phyloP scores from a whole-genome alignment of 2,888 invertebrate species.

The Thymelicus sylvestris region DNA sequence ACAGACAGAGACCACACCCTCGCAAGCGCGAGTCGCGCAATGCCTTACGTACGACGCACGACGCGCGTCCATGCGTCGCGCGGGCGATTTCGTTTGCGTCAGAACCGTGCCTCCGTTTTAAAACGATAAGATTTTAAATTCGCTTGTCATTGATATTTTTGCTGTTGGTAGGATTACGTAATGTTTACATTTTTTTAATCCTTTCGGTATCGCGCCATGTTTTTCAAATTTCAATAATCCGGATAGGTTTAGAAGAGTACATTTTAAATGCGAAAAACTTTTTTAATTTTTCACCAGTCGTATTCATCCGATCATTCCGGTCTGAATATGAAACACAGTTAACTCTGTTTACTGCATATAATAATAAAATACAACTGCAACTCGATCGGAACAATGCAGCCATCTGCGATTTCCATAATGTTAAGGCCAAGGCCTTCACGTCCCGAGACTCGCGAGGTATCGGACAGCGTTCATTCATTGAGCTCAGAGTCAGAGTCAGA shows the following conservation, averaged over 20 bases:
- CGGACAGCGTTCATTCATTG: slow-evolving; percentile 37
- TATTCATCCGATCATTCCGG: not conserved
- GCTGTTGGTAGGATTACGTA: no score
- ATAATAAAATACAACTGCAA: slow-evolving; percentile 16
- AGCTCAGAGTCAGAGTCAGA: not conserved
- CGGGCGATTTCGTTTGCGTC: slow-evolving; percentile 52
- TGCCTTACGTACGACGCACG: no score
- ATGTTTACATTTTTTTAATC: no score
- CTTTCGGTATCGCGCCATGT: no score
- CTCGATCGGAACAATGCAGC: slow-evolving; percentile 21
- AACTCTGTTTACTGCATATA: not conserved
- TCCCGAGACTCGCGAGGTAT: not conserved
- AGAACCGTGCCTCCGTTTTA: slow-evolving; percentile 61
- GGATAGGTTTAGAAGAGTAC: no score
- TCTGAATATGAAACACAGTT: not conserved
- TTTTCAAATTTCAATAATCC: no score
- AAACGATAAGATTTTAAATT: slow-evolving; percentile 11
- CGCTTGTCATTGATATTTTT: no score
- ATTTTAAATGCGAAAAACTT: no score
- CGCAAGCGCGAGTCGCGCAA: slow-evolving; percentile 28
- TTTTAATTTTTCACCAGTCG: slow-evolving; percentile 26
- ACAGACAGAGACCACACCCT: slow-evolving; percentile 58
- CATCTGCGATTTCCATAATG: slow-evolving; percentile 63
- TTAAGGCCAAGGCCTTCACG: slow-evolving; percentile 69
- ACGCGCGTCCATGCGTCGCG: no score